Evolutionary conservation across 2,113 vertebrate species (phyloP), one percentile per base, ranked within the genome.

Genomic region (Pteropus alecto): DNA sequence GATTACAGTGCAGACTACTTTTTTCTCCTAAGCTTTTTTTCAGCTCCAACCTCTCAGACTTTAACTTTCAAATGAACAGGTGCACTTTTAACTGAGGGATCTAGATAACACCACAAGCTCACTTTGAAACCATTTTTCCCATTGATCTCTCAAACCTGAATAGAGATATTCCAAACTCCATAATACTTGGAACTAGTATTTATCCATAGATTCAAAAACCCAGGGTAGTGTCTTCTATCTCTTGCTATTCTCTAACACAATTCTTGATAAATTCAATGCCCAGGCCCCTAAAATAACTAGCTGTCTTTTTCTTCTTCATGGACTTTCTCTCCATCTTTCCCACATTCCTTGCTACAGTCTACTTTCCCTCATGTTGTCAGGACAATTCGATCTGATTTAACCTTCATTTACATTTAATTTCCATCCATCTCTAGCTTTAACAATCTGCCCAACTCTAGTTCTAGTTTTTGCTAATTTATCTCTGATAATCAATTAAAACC

Each of bases 21-120:
- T 79, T 88, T 96, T 70, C 61, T 87, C 35, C 5, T 33, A 95
- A 35, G 41, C 24, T 41, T 82, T 90, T 79, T 90, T 79, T 58
- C 73, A 90, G 51, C 11, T 76, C 14, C 38, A 94, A 51, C 19
- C 24, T 77, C 28, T 54, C 30, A 78, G 54, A 87, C 51, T 60
- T 89, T 78, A 60, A 95, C 78, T 78, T 94, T 94, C 38, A 94
- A 88, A 83, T 54, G 71, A 95, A 77, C 26, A 90, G 56, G 77
- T 68, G 8, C 1, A 22, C 54, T 81, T 95, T 93, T 79, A 92
- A 92, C 26, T 81, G 10, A 58, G n/a, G 26, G 28, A 68, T 92
- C 26, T 24, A 81, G 65, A 43, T 61, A 74, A 19, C 38, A 89
- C 54, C 33, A 77, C 35, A 78, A 68, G 15, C 77, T 95, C 61